Percentiles rank a stretch among this genome's conserved stretches.
Conservation (phyloP, 2,797 vertebrate species). For the Pseudocheirus occidentalis region DNA sequence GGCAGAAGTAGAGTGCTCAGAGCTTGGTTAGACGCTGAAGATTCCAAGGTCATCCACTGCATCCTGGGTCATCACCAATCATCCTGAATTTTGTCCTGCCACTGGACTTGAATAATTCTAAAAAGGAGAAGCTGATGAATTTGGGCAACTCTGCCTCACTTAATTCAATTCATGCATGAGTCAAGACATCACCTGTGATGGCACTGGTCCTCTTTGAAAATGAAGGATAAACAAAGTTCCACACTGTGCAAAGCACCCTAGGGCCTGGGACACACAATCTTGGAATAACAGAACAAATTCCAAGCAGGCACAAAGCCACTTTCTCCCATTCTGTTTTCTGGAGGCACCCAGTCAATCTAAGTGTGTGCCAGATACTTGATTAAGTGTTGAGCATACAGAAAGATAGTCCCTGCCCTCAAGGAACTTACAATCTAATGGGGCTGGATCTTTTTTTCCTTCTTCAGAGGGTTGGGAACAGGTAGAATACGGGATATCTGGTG, state of each 20-base stretch:
- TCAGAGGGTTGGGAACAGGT: background rate
- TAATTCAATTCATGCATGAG: background rate
- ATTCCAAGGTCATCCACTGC: background rate
- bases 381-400: background rate
- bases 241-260: background rate
- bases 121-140: background rate
- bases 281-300: background rate
- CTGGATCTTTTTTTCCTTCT: background rate
- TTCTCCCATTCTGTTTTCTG: background rate
- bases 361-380: background rate
- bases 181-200: background rate
- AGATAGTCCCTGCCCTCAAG: background rate
- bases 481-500: background rate
- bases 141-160: background rate
- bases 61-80: background rate
- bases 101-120: too few species aligned
- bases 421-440: background rate
- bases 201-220: background rate
- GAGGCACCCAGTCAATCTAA: background rate
- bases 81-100: background rate
- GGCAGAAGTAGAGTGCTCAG: background rate
- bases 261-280: too few species aligned
- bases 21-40: background rate
- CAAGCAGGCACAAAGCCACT: background rate
- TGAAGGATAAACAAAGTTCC: background rate